These are phyloP conservation scores for Lysiphlebus fabarum DNA, from an alignment of 1,140 invertebrate genomes.

Conservation along the genomic window DNA sequence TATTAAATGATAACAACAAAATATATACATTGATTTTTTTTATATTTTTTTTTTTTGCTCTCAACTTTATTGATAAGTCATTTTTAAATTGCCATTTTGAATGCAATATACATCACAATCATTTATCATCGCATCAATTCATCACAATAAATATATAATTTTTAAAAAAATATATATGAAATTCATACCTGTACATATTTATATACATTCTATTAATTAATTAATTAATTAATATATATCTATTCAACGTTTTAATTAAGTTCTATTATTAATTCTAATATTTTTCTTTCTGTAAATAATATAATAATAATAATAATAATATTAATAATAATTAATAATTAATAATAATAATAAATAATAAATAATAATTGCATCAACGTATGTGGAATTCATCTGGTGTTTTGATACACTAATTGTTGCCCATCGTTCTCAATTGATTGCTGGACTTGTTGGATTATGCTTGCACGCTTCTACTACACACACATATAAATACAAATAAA, in stretches of 20 bases:
- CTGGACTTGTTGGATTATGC: slow-evolving; percentile 52
- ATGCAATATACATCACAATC: no score
- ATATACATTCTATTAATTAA: slow-evolving; percentile 47
- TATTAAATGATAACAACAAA: no score
- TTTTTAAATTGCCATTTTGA: no score
- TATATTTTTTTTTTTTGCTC: no score
- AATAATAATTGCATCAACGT: slow-evolving; percentile 8
- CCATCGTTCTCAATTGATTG: slow-evolving; percentile 53
- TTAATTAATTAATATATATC: slow-evolving; percentile 34
- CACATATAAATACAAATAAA: slow-evolving; percentile 25
- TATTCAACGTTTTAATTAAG: slow-evolving; percentile 56
- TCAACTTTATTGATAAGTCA: no score
- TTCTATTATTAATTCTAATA: slow-evolving; percentile 51
- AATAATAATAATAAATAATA: no score
- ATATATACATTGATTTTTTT: no score
- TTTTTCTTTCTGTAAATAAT: slow-evolving; percentile 54
- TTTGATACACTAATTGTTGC: slow-evolving; percentile 49
- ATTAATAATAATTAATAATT: slow-evolving; percentile 5
- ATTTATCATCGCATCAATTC: slow-evolving; percentile 60
- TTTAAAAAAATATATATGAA: slow-evolving; percentile 46
- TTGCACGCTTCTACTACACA: slow-evolving; percentile 50
- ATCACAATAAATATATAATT: slow-evolving; percentile 35
- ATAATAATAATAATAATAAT: slow-evolving; percentile 38
- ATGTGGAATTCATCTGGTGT: slow-evolving; percentile 46
- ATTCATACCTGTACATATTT: slow-evolving; percentile 36